Conservation (phyloP, 2,797 vertebrate genomes). For the Fistularia tabacaria region DNA sequence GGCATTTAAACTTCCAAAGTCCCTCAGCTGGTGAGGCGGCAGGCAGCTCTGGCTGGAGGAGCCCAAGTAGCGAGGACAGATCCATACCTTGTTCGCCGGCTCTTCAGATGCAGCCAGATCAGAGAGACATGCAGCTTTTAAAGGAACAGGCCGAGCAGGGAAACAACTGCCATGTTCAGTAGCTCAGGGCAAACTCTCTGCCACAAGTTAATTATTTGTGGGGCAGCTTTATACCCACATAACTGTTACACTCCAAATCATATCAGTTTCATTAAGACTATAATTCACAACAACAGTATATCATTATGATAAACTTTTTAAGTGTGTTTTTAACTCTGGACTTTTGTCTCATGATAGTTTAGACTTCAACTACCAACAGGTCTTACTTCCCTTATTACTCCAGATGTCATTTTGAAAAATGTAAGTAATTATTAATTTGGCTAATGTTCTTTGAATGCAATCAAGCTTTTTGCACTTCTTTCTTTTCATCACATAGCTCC, state of each 20-base stretch:
- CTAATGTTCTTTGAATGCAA: no score
- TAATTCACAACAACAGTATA: no score
- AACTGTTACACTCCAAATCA: conserved; percentile 4
- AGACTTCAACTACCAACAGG: no score
- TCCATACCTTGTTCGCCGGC: conserved; percentile 13
- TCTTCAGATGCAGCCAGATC: conserved; percentile 41
- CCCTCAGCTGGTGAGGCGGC: conserved; percentile 36
- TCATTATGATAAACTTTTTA: no score
- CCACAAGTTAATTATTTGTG: background rate
- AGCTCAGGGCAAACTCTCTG: conserved; percentile 14
- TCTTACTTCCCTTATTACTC: no score
- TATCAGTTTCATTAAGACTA: no score
- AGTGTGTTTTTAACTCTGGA: no score
- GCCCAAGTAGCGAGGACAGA: conserved; percentile 6
- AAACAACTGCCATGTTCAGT: conserved; percentile 85
- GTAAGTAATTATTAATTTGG: no score
- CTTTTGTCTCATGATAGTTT: no score
- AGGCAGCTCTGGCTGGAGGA: conserved; percentile 40
- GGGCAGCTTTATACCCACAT: background rate
- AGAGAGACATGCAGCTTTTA: conserved; percentile 38
- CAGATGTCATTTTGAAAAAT: no score
- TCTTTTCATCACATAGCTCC: no score
- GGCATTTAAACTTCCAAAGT: conserved; percentile 37
- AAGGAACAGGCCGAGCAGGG: conserved; percentile 38
- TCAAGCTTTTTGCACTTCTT: no score